Evolutionary conservation across 2,888 invertebrate genomes (phyloP), one percentile per base, ranked within the genome.

Genomic region (Diarsia rubi): DNA sequence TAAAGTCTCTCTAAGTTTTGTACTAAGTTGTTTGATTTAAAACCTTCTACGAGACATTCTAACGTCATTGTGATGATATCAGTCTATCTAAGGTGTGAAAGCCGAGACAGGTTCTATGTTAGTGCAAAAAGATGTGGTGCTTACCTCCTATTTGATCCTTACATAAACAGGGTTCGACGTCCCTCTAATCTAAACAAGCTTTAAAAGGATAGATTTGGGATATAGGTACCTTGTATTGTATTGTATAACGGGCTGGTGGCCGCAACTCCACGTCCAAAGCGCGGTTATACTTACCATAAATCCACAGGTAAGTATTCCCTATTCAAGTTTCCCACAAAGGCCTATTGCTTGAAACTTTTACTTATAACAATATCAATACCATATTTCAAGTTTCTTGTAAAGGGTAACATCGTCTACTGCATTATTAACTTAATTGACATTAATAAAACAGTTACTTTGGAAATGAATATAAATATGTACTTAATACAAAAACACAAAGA

Each of bases 1-100:
- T 90, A 90, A 90, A 89, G 89, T 86, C 90, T 89, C 89, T 89
- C 89, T 89, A 84, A 82, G 80, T 82, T 90, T 89, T 82, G 52
- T 84, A 83, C 31, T 19, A 0, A 14, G n/a, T 73, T 75, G 63
- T 84, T 84, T 81, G 6, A 81, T 81, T 81, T 67, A 21, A 9
- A 1, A 52, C 14, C 31, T 16, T 52, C 14, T 47, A 21, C 2
- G 14, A 45, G 31, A 59, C 19, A 63, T 12, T 59, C 44, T 52
- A 59, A 19, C 27, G 27, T 21, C 14, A 31, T 16, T 54, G 54
- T 59, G 42, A 49, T 59, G 19, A 52, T 24, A 47, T 47, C 52
- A 47, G n/a, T 11, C n/a, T 60, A 52, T 2, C 12, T 21, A 47
- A 47, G 9, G 42, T 24, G 3, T 8, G 42, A 31, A 49, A 63